phyloP scores from a whole-genome alignment of 64 coral and sea anemone species.

The Montipora foliosa region DNA sequence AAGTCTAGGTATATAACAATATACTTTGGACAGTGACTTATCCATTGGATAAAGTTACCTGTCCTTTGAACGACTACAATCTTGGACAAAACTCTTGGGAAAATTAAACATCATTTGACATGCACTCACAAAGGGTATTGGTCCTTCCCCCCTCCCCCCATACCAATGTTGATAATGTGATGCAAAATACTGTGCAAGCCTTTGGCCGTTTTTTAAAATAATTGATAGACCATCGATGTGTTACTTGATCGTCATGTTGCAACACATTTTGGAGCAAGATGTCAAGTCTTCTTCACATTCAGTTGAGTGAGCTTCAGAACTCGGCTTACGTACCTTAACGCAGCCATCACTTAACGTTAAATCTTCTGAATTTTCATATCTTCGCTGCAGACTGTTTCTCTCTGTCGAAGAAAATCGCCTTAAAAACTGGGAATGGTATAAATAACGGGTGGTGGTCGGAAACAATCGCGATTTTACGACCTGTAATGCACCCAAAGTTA shows the following conservation, averaged over 20 bases:
- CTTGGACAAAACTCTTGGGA: too few species aligned
- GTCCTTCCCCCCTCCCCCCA: too few species aligned
- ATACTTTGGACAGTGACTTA: too few species aligned
- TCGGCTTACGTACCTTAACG: conserved; percentile 53
- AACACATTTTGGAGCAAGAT: neutral
- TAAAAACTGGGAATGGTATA: neutral
- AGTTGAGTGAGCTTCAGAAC: neutral
- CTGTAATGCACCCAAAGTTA: neutral
- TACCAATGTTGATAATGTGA: neutral
- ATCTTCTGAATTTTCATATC: neutral
- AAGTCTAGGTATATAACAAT: too few species aligned
- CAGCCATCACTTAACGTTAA: conserved; percentile 70
- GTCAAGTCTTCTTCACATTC: neutral
- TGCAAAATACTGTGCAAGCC: neutral
- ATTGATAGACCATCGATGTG: neutral
- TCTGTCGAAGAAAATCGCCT: conserved; percentile 13
- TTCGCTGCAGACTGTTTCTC: neutral
- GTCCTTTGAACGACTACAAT: too few species aligned
- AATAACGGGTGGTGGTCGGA: neutral
- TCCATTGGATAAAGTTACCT: too few species aligned
- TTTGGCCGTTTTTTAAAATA: neutral
- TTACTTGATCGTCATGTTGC: neutral
- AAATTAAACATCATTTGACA: too few species aligned
- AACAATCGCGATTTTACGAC: neutral
- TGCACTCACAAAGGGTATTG: too few species aligned